Percentiles rank a stretch among this genome's conserved stretches.
These are phyloP conservation scores for Thaleichthys pacificus DNA, from an alignment of 2,797 vertebrate genomes.

Conservation along the genomic window DNA sequence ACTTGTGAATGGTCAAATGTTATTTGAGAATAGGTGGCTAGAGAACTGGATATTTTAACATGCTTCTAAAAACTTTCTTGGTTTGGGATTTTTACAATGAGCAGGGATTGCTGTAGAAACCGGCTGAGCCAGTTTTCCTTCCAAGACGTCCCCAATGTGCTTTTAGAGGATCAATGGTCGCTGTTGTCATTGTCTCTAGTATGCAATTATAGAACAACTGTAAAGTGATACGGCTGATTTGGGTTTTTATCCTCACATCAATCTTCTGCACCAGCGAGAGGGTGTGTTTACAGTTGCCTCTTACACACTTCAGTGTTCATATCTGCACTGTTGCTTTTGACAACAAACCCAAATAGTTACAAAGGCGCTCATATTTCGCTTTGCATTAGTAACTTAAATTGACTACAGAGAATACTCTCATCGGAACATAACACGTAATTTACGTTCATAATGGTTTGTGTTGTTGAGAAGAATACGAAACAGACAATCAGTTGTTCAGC, in stretches of 20 bases:
- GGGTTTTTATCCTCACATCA: background rate
- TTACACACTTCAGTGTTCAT: background rate
- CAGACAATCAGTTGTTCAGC: too few species aligned
- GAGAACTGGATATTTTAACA: background rate
- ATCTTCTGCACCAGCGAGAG: background rate
- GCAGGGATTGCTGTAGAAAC: background rate
- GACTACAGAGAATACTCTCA: too few species aligned
- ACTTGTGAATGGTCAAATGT: background rate
- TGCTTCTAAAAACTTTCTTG: background rate
- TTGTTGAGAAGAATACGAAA: too few species aligned
- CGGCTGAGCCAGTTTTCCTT: background rate
- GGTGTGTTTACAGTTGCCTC: background rate
- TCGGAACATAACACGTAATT: background rate
- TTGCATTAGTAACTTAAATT: background rate
- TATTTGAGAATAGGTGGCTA: background rate
- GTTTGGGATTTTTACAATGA: background rate
- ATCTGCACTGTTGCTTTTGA: background rate
- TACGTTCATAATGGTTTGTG: background rate
- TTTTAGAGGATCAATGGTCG: background rate
- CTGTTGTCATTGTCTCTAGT: background rate
- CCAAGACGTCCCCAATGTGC: background rate
- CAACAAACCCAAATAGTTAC: background rate
- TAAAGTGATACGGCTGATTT: background rate
- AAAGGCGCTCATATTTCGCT: background rate
- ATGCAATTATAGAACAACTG: background rate